Evolutionary conservation across 2,797 vertebrate genomes (phyloP).

Genomic region (Pelobates cultripes): DNA sequence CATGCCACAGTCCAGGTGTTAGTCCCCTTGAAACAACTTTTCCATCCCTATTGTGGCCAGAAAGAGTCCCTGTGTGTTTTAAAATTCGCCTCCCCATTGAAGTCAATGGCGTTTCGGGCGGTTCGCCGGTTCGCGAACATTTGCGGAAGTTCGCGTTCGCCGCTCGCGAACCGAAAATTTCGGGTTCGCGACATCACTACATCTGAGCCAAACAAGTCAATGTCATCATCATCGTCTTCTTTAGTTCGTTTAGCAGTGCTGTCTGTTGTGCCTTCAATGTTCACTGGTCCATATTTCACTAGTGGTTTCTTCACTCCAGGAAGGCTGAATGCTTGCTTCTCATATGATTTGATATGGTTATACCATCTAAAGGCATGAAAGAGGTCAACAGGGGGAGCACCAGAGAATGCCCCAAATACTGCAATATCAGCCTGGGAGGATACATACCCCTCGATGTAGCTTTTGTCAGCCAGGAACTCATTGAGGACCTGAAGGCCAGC

Average conservation of each 20-base stretch:
- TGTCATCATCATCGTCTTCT: constrained; percentile 83
- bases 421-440: constrained; percentile 93
- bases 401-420: constrained; percentile 85
- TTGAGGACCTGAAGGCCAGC: constrained; percentile 88
- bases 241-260: constrained; percentile 68
- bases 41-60: too few relatives aligned
- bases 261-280: constrained; percentile 83
- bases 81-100: too few relatives aligned
- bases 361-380: constrained; percentile 95
- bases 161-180: too few relatives aligned
- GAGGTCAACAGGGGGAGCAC: constrained; percentile 80
- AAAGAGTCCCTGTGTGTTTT: too few relatives aligned
- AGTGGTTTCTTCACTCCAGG: constrained; percentile 93
- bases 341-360: constrained; percentile 93
- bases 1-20: too few relatives aligned
- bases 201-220: constrained; percentile 93
- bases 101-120: too few relatives aligned
- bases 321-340: constrained; percentile 85
- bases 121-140: too few relatives aligned
- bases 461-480: constrained; percentile 85
- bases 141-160: too few relatives aligned
- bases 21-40: too few relatives aligned
- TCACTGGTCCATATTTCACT: constrained; percentile 88
- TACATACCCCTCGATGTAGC: constrained; percentile 93
- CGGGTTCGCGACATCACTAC: too few relatives aligned